A percentile compares a stretch with the other conserved stretches of the same genome.
These are phyloP conservation scores for Brachypalpus laphriformis DNA, from an alignment of 2,888 invertebrate genomes.

Conservation along the genomic window DNA sequence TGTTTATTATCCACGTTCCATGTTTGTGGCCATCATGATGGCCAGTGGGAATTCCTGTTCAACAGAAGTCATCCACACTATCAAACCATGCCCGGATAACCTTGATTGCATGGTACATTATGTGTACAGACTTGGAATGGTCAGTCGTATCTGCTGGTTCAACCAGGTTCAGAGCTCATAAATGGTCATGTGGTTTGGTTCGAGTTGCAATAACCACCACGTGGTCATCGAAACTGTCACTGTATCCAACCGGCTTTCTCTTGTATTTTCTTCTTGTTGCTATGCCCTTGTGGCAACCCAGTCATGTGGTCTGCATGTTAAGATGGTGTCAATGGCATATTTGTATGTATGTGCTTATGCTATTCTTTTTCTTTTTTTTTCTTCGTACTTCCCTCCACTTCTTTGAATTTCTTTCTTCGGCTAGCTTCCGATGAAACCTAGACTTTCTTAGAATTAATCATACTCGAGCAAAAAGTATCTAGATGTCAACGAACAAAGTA, in stretches of 20 bases:
- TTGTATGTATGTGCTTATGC: constrained; percentile 38
- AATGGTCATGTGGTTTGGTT: constrained; percentile 36
- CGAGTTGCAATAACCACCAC: constrained; percentile 63
- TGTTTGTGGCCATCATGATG: constrained; percentile 12
- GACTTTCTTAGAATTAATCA: constrained; percentile 44
- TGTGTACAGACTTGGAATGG: constrained; percentile 13
- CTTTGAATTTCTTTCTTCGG: not conserved
- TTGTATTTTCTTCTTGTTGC: not conserved
- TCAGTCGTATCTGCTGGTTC: constrained; percentile 5
- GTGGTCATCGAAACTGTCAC: constrained; percentile 49
- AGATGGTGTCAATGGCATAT: constrained; percentile 24
- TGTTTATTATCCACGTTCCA: constrained; percentile 40
- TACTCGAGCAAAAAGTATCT: constrained; percentile 19
- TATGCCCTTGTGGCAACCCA: constrained; percentile 21
- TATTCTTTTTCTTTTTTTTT: constrained; percentile 18
- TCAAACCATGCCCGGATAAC: constrained; percentile 38
- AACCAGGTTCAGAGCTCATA: constrained; percentile 43
- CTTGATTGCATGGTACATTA: constrained; percentile 38
- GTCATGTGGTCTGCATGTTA: constrained; percentile 15
- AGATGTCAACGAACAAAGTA: not conserved
- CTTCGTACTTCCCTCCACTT: not conserved
- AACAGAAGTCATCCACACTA: constrained; percentile 28
- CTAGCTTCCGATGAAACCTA: constrained; percentile 35
- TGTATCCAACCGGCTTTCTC: constrained; percentile 65
- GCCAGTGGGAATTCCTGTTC: constrained; percentile 46